Percentiles rank a stretch among this genome's conserved stretches.
These are phyloP conservation scores for Ceraclea dissimilis DNA, from an alignment of 2,888 invertebrate species.

Conservation along the genomic window DNA sequence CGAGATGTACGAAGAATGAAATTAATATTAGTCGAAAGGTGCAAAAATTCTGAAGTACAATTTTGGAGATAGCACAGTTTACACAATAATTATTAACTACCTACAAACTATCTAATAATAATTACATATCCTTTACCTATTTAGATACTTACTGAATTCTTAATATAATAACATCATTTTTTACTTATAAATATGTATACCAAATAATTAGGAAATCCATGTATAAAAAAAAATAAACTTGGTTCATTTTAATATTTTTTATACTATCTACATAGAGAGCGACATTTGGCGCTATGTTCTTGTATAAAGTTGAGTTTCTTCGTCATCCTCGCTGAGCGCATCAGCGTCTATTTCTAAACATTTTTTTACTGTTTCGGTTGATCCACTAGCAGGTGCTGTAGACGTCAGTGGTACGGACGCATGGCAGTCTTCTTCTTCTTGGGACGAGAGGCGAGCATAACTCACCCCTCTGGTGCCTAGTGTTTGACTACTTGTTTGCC, in stretches of 20 bases:
- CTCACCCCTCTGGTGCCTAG: constrained; percentile 19
- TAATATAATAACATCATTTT: no score
- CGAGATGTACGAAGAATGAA: no score
- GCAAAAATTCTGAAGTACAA: no score
- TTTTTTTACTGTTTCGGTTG: neutral
- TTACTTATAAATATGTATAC: neutral
- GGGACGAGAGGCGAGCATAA: constrained; percentile 23
- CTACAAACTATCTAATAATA: no score
- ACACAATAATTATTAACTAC: no score
- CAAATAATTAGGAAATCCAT: constrained; percentile 7
- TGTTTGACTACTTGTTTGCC: constrained; percentile 13
- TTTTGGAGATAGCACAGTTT: no score
- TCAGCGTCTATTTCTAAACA: constrained; percentile 14
- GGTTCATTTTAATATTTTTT: constrained; percentile 16
- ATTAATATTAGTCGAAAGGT: no score
- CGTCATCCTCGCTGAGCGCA: constrained; percentile 20
- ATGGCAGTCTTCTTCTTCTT: constrained; percentile 11
- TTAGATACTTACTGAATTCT: no score
- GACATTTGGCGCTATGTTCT: constrained; percentile 24
- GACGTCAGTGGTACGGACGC: constrained; percentile 1
- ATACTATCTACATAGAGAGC: constrained; percentile 21
- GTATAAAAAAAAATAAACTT: constrained; percentile 16
- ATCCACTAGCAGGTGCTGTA: neutral
- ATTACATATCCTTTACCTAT: no score
- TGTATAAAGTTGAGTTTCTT: constrained; percentile 18